Evolutionary conservation across 2,113 vertebrate species (phyloP), one percentile per base, ranked within the genome.

Genomic region (Etheostoma spectabile): DNA sequence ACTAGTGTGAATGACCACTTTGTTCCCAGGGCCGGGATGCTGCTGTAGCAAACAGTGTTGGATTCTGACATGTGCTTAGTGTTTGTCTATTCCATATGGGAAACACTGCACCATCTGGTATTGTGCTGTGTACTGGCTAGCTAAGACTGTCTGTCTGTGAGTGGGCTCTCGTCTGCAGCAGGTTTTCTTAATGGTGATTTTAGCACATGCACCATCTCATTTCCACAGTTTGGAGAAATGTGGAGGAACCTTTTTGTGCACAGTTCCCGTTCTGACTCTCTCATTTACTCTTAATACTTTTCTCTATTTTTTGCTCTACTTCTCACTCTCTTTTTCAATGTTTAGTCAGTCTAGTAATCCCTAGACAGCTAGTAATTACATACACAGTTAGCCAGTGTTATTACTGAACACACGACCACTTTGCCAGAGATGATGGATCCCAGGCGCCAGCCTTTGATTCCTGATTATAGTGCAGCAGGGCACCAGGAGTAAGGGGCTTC

Each of bases 1-100:
- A 91, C 88, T 87, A 85, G 83, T 90, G 95, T 98, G 96, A 99
- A 99, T 97, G 97, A 95, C 94, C 94, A 93, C 96, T 97, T 97
- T 99, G 97, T 98, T 93, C 96, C 94, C 94, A 93, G 92, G 94
- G 92, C 95, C 90, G 90, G 92, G 95, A 94, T 93, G 87, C 86
- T 90, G 91, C 92, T 84, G 90, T 75, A 90, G 91, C 91, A 92
- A 94, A 94, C 92, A 91, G 89, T 90, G 87, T 92, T 92, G 93
- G 92, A 94, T 92, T 94, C 92, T 90, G 89, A 93, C 92, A 92
- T 93, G 91, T 92, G 93, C 90, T 93, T 76, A 86, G 91, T 90
- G 90, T 93, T 91, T 89, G 92, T 91, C 87, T 90, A 88, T 62
- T 92, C 92, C 93, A 93, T 93, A 93, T 93, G 93, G 93, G 91